A percentile compares a stretch with the other conserved stretches of the same genome.
Evolutionary conservation across 2,888 invertebrate species (phyloP).

Genomic region (Calameuta filiformis): DNA sequence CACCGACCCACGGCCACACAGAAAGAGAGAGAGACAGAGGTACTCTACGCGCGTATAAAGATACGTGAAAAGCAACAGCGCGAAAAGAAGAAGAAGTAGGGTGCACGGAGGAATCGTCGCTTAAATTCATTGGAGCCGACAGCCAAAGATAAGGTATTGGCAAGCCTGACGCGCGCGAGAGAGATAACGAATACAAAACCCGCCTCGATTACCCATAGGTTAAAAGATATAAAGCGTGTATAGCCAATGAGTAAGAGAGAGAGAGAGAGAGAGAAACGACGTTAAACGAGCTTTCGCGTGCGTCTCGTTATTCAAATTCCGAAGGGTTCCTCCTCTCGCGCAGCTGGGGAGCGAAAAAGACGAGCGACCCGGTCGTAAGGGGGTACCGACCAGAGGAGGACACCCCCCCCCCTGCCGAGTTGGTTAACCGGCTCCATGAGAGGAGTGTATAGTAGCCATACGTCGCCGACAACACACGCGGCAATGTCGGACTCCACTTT

Average conservation of each 20-base stretch:
- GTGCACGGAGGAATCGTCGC: too few species aligned
- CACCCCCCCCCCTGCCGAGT: too few species aligned
- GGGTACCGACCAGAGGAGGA: too few species aligned
- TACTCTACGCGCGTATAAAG: background rate
- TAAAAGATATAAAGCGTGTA: background rate
- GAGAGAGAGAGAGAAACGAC: background rate
- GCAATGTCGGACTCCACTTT: too few species aligned
- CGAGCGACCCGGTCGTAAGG: too few species aligned
- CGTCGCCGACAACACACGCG: too few species aligned
- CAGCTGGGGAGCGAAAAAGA: too few species aligned
- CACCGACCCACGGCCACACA: background rate
- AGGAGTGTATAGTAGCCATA: background rate
- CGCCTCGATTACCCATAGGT: background rate
- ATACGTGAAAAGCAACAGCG: background rate
- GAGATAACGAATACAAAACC: too few species aligned
- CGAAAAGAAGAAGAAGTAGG: background rate
- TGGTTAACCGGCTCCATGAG: too few species aligned
- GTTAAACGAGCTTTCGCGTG: conserved; percentile 5
- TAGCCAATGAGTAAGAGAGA: background rate
- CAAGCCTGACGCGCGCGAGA: background rate
- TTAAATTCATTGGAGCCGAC: too few species aligned
- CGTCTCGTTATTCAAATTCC: conserved; percentile 45
- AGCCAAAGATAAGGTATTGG: too few species aligned
- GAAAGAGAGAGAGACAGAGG: background rate
- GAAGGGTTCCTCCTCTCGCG: conserved; percentile 40